Conservation (phyloP, 1,140 invertebrate species). For the Drosophila varians region DNA sequence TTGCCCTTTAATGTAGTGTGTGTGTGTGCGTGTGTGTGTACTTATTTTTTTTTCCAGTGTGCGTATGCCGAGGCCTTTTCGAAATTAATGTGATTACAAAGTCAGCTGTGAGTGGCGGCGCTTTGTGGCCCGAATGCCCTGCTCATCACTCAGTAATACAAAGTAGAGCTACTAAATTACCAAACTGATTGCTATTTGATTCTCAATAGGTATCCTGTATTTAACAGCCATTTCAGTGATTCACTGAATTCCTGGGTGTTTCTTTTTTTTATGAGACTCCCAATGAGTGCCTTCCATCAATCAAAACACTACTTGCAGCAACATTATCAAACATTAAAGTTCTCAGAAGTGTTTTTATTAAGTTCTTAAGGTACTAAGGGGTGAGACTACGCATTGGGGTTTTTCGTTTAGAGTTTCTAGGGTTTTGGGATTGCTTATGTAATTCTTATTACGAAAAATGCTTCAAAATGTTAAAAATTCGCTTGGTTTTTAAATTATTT, state of each 20-base stretch:
- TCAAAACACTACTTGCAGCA: background rate
- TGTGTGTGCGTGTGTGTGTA: slow-evolving; percentile 7
- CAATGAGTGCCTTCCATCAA: background rate
- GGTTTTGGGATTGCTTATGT: too few relatives aligned
- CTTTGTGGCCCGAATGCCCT: slow-evolving; percentile 20
- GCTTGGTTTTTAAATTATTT: too few relatives aligned
- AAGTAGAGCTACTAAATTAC: slow-evolving; percentile 32
- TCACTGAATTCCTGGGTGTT: background rate
- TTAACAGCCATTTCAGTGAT: background rate
- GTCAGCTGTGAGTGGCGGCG: slow-evolving; percentile 43
- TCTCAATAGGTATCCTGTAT: background rate
- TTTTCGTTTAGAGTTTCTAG: too few relatives aligned
- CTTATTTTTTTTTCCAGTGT: background rate
- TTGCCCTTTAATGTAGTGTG: slow-evolving; percentile 37
- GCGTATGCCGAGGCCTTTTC: background rate
- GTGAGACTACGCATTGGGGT: too few relatives aligned
- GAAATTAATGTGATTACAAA: slow-evolving; percentile 42
- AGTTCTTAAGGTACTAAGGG: too few relatives aligned
- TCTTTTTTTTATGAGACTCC: background rate
- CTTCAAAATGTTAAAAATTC: too few relatives aligned
- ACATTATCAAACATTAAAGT: too few relatives aligned
- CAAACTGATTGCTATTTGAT: slow-evolving; percentile 5
- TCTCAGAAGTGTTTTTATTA: too few relatives aligned
- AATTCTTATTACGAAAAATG: too few relatives aligned
- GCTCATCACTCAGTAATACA: slow-evolving; percentile 14